Base-by-base conservation (phyloP, 2,888 invertebrate species). In the Spisula solida region DNA sequence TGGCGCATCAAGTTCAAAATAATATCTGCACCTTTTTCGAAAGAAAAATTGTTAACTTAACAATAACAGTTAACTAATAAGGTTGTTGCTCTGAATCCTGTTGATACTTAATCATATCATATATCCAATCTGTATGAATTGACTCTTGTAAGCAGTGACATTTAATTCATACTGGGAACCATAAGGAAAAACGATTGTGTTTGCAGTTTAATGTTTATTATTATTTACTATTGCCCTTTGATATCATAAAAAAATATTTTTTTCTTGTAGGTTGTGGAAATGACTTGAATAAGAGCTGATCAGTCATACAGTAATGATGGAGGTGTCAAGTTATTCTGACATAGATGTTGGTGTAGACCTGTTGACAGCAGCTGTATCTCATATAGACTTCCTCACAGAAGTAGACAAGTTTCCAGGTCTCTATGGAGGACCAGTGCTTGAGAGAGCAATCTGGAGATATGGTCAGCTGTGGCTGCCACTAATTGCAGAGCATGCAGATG, bases 401-500 rank as follows among this genome's bases (percentile, higher is more conserved):
- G 94, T 96, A 8, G 93, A 95, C 78, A 82, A 92, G 29, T 66
- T 91, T 25, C 93, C 93, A 16, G 88, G 89, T 79, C 88, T 96
- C 60, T 93, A 94, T 86, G 95, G 95, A 75, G 96, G 96, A 55
- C 94, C 95, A 48, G 95, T 96, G 25, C 95, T 97, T 55, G 93
- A 96, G 48, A 96, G 96, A 85, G 97, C 97, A 18, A 95, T 97
- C 47, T 94, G 97, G 82, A 94, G 97, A 55, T 97, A 97, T 91
- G 96, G 96, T 89, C 93, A 94, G 56, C 95, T 94, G 75, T 97
- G 97, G 97, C 93, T 97, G 29, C 97, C 97, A 31, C 94, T 97
- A 87, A 96, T 96, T 92, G 96, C 96, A 20, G 92, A 94, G 51
- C 86, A 93, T 84, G 25, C n/a, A n/a, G 87, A 92, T 41, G 85